phyloP scores from a whole-genome alignment of 2,113 vertebrate genomes.

The Vulpes vulpes region DNA sequence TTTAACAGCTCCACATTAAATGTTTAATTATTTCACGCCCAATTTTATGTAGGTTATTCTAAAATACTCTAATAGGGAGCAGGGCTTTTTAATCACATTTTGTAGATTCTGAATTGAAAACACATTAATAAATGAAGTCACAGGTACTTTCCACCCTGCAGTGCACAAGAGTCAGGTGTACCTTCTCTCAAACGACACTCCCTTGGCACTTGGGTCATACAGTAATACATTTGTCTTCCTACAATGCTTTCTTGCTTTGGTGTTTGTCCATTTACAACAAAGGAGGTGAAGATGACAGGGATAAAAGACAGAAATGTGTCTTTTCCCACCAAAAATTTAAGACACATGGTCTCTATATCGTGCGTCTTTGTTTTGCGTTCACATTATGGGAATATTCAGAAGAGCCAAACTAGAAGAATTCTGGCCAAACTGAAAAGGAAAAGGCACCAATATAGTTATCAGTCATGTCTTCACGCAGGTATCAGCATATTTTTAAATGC shows the following conservation, averaged over 20 bases:
- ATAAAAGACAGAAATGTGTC: not conserved
- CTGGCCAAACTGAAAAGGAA: not conserved
- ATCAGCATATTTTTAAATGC: not conserved
- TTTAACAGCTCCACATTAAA: slow-evolving; percentile 4
- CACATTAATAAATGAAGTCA: not conserved
- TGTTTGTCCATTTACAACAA: slow-evolving; percentile 27
- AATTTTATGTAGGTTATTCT: not conserved
- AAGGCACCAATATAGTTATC: not conserved
- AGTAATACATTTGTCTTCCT: not conserved
- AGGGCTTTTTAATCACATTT: slow-evolving; percentile 9
- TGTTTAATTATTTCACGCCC: not conserved
- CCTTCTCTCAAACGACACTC: not conserved
- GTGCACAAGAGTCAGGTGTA: not conserved
- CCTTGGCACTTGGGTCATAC: not conserved
- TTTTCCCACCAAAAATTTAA: not conserved
- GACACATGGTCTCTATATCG: not conserved
- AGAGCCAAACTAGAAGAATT: not conserved
- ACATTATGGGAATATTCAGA: not conserved
- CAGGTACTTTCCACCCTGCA: not conserved
- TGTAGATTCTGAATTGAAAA: slow-evolving; percentile 52
- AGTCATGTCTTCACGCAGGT: not conserved
- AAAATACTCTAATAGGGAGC: not conserved
- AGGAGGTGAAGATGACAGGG: not conserved
- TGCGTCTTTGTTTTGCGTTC: not conserved
- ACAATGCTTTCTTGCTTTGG: not conserved